These are phyloP conservation scores for Pegoplata infirma DNA, from an alignment of 2,888 invertebrate genomes.

Conservation along the genomic window DNA sequence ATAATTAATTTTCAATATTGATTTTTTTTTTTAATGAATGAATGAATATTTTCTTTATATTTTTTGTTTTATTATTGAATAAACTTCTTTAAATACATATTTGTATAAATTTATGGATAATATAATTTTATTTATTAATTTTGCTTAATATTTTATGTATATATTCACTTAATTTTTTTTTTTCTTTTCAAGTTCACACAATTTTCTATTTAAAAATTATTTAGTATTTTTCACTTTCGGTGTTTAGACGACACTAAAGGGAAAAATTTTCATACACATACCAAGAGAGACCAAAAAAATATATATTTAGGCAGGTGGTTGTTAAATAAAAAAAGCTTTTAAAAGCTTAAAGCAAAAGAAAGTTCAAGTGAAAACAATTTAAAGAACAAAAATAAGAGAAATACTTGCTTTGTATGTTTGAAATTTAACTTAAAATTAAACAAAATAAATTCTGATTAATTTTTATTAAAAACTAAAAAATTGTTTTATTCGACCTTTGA, in stretches of 20 bases:
- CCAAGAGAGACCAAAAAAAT: slow-evolving; percentile 8
- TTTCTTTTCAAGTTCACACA: slow-evolving; percentile 51
- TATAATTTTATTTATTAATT: slow-evolving; percentile 4
- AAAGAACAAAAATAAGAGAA: not conserved
- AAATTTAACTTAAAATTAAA: too few relatives aligned
- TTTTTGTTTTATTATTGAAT: too few relatives aligned
- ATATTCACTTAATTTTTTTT: slow-evolving; percentile 18
- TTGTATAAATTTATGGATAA: not conserved
- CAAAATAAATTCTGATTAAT: too few relatives aligned
- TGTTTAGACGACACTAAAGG: slow-evolving; percentile 59
- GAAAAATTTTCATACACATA: slow-evolving; percentile 50
- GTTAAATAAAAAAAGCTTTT: slow-evolving; percentile 47
- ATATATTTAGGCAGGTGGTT: slow-evolving; percentile 57
- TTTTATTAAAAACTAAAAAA: too few relatives aligned
- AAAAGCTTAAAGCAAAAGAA: slow-evolving; percentile 37
- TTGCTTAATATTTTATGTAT: slow-evolving; percentile 28
- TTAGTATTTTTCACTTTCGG: slow-evolving; percentile 55
- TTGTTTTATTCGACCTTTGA: too few relatives aligned
- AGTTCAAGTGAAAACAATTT: slow-evolving; percentile 18
- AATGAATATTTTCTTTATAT: not conserved
- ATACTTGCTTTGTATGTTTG: not conserved
- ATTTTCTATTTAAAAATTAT: slow-evolving; percentile 20
- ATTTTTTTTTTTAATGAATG: not conserved
- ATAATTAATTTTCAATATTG: not conserved
- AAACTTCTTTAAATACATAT: slow-evolving; percentile 1